Base-by-base conservation (phyloP, 2,888 invertebrate species). In the Dermolepida albohirtum region DNA sequence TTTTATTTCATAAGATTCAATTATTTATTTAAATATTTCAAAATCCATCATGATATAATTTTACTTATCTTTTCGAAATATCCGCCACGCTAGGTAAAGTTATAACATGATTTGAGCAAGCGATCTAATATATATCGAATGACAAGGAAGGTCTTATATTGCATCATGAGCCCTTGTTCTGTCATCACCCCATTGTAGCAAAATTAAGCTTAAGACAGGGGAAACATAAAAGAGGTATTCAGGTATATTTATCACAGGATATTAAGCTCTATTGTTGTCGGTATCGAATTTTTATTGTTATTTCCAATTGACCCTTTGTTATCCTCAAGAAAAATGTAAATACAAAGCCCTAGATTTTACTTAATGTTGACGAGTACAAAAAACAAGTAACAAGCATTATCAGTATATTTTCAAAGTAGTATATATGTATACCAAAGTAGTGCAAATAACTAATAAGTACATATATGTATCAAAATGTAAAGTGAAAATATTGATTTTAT, bases 221-320 rank as follows among this genome's bases (percentile, higher is more conserved):
- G 70, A 69, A 55, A 47, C 67, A 72, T 71, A 73, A 73, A 70
- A 52, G 71, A 72, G 65, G 69, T 64, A 73, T 74, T 73, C 73
- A 72, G 73, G 73, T 73, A 66, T 70, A 74, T 73, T 73, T 74
- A 74, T 71, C 70, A 71, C 69, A 65, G 69, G 72, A 74, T 73
- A 74, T 74, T 74, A 74, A 72, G 70, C 63, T 67, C 70, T 67
- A 73, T 74, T 74, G 72, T 74, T 70, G 62, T 55, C 49, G 34
- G 68, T 66, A 71, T 70, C 67, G 68, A 73, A 73, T 71, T 71
- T 68, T 72, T 59, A 67, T 72, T 73, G 69, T 68, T 59, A 57
- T 47, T 63, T 64, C 51, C 64, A 57, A 59, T 41, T 57, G 50
- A 51, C 51, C 44, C 44, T 54, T 55, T 34, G 69, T 52, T 59